These are phyloP conservation scores for Drosophila histrio DNA, from an alignment of 2,888 invertebrate species.

Conservation along the genomic window DNA sequence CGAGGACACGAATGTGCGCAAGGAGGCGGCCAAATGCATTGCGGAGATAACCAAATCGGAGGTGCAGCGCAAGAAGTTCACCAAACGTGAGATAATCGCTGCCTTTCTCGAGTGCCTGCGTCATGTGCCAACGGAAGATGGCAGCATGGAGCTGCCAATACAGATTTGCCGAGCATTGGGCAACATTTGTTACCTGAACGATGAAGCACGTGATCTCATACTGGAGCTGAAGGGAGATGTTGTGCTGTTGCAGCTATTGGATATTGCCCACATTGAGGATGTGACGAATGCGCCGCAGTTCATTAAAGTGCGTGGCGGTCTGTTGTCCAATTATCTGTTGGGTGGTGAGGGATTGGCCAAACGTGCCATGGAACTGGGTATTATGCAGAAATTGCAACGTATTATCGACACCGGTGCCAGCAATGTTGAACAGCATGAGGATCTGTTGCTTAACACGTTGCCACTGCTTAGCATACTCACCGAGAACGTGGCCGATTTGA, in stretches of 20 bases:
- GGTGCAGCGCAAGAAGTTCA: conserved; percentile 89
- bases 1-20: conserved; percentile 85
- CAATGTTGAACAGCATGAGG: conserved; percentile 86
- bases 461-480: conserved; percentile 87
- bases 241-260: conserved; percentile 84
- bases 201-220: conserved; percentile 87
- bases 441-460: conserved; percentile 86
- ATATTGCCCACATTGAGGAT: conserved; percentile 75
- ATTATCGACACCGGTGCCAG: conserved; percentile 85
- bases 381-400: conserved; percentile 85
- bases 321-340: conserved; percentile 91
- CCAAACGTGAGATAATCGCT: conserved; percentile 86
- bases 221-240: conserved; percentile 85
- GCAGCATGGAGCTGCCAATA: conserved; percentile 86
- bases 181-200: conserved; percentile 95
- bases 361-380: conserved; percentile 85
- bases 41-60: conserved; percentile 93
- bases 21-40: conserved; percentile 88
- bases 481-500: conserved; percentile 87
- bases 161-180: conserved; percentile 93
- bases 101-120: conserved; percentile 86
- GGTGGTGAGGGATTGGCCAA: conserved; percentile 89
- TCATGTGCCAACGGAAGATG: conserved; percentile 69
- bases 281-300: conserved; percentile 84
- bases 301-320: conserved; percentile 89